Evolutionary conservation across 1,140 invertebrate species (phyloP).

Genomic region (Ostrea denselamellosa): DNA sequence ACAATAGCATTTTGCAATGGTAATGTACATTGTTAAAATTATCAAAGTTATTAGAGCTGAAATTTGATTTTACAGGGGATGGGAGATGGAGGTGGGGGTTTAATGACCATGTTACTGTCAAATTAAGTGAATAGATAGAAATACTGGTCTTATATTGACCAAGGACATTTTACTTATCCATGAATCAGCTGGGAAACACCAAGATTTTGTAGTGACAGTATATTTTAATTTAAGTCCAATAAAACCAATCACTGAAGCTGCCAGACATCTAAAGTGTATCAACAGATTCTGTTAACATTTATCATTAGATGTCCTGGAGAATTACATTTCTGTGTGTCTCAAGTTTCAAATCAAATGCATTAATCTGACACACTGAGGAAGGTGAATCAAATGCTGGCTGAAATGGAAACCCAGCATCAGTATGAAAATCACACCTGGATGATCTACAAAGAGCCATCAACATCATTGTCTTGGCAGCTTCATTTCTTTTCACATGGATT

Average conservation of each 20-base stretch:
- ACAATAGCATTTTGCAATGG: not conserved
- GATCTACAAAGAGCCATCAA: not conserved
- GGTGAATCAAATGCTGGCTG: not conserved
- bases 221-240: not conserved
- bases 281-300: not conserved
- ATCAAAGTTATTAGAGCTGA: not conserved
- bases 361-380: not conserved
- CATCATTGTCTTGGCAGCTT: not conserved
- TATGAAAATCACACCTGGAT: slow-evolving; percentile 7
- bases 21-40: not conserved
- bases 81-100: too few species aligned
- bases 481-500: not conserved
- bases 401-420: not conserved
- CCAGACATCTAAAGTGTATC: not conserved
- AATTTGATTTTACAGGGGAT: not conserved
- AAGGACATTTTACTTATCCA: not conserved
- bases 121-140: too few species aligned
- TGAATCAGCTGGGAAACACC: not conserved
- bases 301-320: not conserved
- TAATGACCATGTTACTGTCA: too few species aligned
- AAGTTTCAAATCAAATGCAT: slow-evolving; percentile 9
- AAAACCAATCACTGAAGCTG: not conserved
- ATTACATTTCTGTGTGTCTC: not conserved
- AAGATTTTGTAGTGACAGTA: not conserved
- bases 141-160: too few species aligned